A percentile compares a stretch with the other conserved stretches of the same genome.
Evolutionary conservation across 1,140 invertebrate species (phyloP).

Genomic region (Drosophila kepulauana): DNA sequence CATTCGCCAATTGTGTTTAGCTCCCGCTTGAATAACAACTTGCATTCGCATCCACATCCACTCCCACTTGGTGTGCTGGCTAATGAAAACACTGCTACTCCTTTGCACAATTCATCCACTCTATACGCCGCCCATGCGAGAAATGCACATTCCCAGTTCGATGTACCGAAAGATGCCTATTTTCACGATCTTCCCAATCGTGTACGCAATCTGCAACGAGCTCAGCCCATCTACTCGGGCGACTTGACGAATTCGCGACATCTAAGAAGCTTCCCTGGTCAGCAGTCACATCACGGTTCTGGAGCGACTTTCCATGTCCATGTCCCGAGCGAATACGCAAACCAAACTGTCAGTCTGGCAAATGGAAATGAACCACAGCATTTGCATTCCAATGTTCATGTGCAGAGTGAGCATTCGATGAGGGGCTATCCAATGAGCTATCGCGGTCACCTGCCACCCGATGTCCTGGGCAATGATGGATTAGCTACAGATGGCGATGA

Average conservation of each 20-base stretch:
- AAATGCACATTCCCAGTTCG: conserved; percentile 22
- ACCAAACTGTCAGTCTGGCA: background rate
- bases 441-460: conserved; percentile 26
- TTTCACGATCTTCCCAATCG: conserved; percentile 87
- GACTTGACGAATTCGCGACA: conserved; percentile 45
- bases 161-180: conserved; percentile 87
- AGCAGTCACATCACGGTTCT: background rate
- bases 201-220: conserved; percentile 21
- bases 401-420: conserved; percentile 7
- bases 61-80: conserved; percentile 2
- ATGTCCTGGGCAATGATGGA: conserved; percentile 52
- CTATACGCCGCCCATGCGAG: conserved; percentile 46
- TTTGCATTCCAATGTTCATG: conserved; percentile 13
- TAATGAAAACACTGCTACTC: conserved; percentile 22
- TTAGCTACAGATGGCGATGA: conserved; percentile 57
- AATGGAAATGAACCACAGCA: conserved; percentile 16
- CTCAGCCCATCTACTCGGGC: conserved; percentile 29
- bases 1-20: conserved; percentile 48
- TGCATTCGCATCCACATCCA: conserved; percentile 10
- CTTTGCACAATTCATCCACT: conserved; percentile 43
- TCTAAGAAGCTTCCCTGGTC: background rate
- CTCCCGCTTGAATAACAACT: conserved; percentile 81
- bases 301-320: background rate
- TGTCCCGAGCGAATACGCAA: conserved; percentile 1
- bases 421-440: conserved; percentile 20